Evolutionary conservation across 1,140 invertebrate genomes (phyloP).

Genomic region (Aculops lycopersici): DNA sequence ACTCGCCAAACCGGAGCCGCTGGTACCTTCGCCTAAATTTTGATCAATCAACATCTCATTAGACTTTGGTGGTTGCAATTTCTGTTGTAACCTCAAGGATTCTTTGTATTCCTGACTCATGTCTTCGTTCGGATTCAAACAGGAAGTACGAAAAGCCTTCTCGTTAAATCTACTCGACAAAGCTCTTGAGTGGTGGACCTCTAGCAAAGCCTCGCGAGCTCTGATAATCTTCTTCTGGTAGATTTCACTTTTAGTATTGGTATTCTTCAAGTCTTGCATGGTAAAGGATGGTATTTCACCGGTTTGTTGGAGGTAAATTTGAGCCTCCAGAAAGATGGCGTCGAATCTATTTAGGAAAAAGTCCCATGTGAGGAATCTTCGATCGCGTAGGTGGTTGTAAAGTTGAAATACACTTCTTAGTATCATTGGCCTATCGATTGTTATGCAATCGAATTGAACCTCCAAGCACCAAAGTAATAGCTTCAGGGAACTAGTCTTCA

Average conservation of each 20-base stretch:
- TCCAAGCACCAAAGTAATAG: constrained; percentile 44
- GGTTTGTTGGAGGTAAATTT: constrained; percentile 49
- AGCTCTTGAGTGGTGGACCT: constrained; percentile 30
- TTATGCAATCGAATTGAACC: constrained; percentile 68
- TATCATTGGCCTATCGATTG: constrained; percentile 80
- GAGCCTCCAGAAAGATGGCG: constrained; percentile 69
- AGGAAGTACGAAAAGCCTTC: too few relatives aligned
- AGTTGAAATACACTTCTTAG: constrained; percentile 81
- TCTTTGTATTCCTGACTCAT: too few relatives aligned
- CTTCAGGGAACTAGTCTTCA: constrained; percentile 36
- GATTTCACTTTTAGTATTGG: constrained; percentile 51
- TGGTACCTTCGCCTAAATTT: not conserved
- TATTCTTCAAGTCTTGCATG: constrained; percentile 47
- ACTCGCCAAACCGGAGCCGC: not conserved
- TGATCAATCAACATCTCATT: not conserved
- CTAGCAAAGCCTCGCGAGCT: constrained; percentile 52
- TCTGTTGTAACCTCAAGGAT: not conserved
- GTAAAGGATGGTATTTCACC: constrained; percentile 32
- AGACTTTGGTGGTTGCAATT: not conserved
- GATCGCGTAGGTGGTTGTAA: constrained; percentile 59
- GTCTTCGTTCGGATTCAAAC: too few relatives aligned
- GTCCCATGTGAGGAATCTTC: constrained; percentile 72
- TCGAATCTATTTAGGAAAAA: constrained; percentile 95
- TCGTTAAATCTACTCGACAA: constrained; percentile 53
- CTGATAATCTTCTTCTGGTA: constrained; percentile 57